phyloP scores from a whole-genome alignment of 2,888 invertebrate genomes.

The Leptura quadrifasciata region DNA sequence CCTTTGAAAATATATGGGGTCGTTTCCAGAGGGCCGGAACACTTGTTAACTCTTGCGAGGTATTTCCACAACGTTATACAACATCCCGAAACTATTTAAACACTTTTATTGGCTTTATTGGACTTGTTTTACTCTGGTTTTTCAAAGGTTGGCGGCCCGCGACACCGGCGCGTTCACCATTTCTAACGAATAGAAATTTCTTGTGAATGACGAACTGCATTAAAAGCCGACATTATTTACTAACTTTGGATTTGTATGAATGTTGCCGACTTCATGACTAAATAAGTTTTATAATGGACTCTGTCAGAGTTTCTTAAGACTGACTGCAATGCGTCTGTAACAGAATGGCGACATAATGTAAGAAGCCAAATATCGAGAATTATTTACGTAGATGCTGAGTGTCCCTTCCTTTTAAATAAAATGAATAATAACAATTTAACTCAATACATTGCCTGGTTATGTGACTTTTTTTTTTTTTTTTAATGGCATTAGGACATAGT shows the following conservation, averaged over 20 bases:
- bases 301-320: not conserved
- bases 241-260: conserved; percentile 5
- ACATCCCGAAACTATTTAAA: conserved; percentile 20
- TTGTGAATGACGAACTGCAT: not conserved
- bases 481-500: too few relatives aligned
- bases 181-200: not conserved
- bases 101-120: conserved; percentile 18
- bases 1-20: conserved; percentile 21
- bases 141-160: not conserved
- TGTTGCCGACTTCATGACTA: not conserved
- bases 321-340: not conserved
- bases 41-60: conserved; percentile 30
- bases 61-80: conserved; percentile 18
- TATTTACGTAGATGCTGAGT: too few relatives aligned
- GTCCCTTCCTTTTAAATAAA: too few relatives aligned
- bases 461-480: too few relatives aligned
- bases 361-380: not conserved
- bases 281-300: not conserved
- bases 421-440: too few relatives aligned
- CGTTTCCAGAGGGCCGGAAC: conserved; percentile 19
- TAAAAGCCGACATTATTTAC: not conserved
- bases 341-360: not conserved
- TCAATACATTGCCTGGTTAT: too few relatives aligned
- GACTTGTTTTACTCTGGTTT: conserved; percentile 15
- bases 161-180: not conserved